Percentiles rank a stretch among this genome's conserved stretches.
Evolutionary conservation across 1,140 invertebrate genomes (phyloP).

Genomic region (Pseudomyrmex pallidus): DNA sequence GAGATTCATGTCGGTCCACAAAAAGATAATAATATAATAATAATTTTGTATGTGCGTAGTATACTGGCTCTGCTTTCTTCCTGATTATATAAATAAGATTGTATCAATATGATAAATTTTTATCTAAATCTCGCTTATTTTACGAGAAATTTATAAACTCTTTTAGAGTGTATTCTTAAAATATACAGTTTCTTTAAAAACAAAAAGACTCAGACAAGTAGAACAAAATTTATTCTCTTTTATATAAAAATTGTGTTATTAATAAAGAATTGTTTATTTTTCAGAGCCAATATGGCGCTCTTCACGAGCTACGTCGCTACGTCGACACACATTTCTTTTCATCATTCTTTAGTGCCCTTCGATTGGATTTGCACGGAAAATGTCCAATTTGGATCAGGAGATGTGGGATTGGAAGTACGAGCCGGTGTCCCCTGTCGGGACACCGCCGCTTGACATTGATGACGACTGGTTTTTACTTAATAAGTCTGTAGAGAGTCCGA

Average conservation of each 20-base stretch:
- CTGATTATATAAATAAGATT: too few species aligned
- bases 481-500: conserved; percentile 70
- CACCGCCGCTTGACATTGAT: conserved; percentile 69
- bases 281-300: conserved; percentile 82
- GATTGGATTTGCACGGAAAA: conserved; percentile 73
- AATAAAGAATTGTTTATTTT: conserved; percentile 56
- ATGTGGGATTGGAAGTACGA: conserved; percentile 84
- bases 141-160: too few species aligned
- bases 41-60: too few species aligned
- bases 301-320: conserved; percentile 77
- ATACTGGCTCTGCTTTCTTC: too few species aligned
- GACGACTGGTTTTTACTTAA: conserved; percentile 78
- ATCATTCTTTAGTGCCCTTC: conserved; percentile 72
- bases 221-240: conserved; percentile 21
- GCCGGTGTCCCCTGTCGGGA: conserved; percentile 83
- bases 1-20: too few species aligned
- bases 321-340: conserved; percentile 79
- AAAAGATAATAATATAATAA: too few species aligned
- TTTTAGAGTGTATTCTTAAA: too few species aligned
- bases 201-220: background rate
- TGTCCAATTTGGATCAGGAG: conserved; percentile 77
- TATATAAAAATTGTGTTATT: conserved; percentile 32
- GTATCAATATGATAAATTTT: too few species aligned
- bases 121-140: too few species aligned
- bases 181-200: background rate